These are phyloP conservation scores for Alloplasta piceator DNA, from an alignment of 2,888 invertebrate species.

Conservation along the genomic window DNA sequence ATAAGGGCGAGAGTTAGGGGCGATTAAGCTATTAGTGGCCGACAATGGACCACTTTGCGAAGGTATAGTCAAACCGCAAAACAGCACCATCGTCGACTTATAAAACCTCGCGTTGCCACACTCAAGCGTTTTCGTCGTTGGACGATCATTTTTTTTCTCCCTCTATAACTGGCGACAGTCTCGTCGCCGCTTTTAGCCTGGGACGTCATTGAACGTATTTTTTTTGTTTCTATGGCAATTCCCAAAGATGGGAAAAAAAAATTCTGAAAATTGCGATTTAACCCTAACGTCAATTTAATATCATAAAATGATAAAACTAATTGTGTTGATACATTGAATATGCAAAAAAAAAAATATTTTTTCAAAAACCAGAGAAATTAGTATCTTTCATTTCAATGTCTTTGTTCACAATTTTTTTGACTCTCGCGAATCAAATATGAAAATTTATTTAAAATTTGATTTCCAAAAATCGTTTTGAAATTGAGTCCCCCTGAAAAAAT, in stretches of 20 bases:
- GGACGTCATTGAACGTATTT: conserved; percentile 14
- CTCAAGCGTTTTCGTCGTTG: conserved; percentile 18
- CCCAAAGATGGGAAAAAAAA: neutral
- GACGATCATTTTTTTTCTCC: neutral
- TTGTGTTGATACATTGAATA: too few species aligned
- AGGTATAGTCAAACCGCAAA: conserved; percentile 30
- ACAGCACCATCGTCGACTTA: neutral
- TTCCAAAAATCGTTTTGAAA: too few species aligned
- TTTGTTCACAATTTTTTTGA: too few species aligned
- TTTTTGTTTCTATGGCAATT: neutral
- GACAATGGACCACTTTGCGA: conserved; percentile 68
- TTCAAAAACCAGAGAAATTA: too few species aligned
- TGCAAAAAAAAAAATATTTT: too few species aligned
- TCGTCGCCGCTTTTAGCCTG: conserved; percentile 32
- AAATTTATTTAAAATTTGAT: too few species aligned
- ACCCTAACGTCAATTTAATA: too few species aligned
- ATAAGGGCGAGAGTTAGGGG: conserved; percentile 6
- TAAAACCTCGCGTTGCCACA: neutral
- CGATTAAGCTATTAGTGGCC: conserved; percentile 70
- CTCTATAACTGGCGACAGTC: neutral
- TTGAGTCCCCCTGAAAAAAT: too few species aligned
- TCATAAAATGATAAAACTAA: too few species aligned
- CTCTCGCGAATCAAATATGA: too few species aligned
- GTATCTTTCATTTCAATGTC: too few species aligned
- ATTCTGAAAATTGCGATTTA: neutral